These are phyloP conservation scores for Harpalus rufipes DNA, from an alignment of 2,888 invertebrate species.

Conservation along the genomic window DNA sequence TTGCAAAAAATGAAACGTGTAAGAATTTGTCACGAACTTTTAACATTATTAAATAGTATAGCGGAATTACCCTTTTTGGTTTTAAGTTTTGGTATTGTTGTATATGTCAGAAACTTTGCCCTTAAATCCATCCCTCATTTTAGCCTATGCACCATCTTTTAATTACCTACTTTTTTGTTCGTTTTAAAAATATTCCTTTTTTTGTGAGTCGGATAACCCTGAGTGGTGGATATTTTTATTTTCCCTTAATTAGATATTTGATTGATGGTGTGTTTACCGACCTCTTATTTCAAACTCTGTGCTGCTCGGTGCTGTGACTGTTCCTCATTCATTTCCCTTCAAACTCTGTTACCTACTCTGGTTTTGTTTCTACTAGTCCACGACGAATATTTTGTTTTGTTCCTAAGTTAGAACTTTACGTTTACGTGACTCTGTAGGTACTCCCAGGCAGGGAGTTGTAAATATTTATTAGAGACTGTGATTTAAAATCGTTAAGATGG, in stretches of 20 bases:
- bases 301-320: background rate
- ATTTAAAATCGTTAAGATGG: conserved; percentile 1
- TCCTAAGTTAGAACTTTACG: conserved; percentile 29
- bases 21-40: no score
- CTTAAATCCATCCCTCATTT: no score
- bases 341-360: background rate
- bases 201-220: background rate
- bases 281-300: background rate
- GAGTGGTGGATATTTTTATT: background rate
- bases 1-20: no score
- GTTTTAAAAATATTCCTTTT: background rate
- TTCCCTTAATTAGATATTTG: conserved; percentile 8
- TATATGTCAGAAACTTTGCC: no score
- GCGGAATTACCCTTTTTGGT: no score
- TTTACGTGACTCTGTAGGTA: conserved; percentile 39
- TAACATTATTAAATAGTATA: no score
- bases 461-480: conserved; percentile 13
- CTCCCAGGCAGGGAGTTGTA: background rate
- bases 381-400: conserved; percentile 31
- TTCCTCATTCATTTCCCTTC: conserved; percentile 46
- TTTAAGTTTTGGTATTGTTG: no score
- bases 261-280: conserved; percentile 41
- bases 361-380: conserved; percentile 1
- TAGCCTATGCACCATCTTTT: no score
- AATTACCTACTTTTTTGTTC: background rate